Base-by-base conservation (phyloP, 23 tunicate species). In the Trididemnum clinides region DNA sequence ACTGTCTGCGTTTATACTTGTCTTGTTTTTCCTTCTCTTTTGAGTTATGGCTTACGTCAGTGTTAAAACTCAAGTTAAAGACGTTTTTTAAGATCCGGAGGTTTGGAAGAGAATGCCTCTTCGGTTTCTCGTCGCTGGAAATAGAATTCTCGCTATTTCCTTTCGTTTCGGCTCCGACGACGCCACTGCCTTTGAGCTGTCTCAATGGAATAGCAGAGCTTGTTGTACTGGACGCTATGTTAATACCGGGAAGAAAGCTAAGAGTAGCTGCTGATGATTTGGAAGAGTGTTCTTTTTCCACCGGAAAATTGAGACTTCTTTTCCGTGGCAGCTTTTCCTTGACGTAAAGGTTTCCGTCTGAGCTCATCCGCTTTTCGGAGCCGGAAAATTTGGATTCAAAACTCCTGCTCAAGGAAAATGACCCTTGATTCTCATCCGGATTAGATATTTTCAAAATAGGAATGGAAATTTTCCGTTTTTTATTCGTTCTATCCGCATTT, bases 51-150 rank as follows among this genome's bases (percentile, higher is more conserved):
- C n/a, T n/a, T n/a, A n/a, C n/a, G n/a, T n/a, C n/a, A n/a, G n/a
- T n/a, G n/a, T n/a, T 6, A 10, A 37, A 66, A 30, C 10, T 29
- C 5, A 73, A 34, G 31, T 37, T 66, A 34, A 87, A 87, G 80
- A 87, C 72, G 81, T 71, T 87, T 25, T 87, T 87, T 65, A 92
- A 83, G 54, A 92, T 3, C 34, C 88, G 78, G 5, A 92, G 35
- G 3, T 87, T 58, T 37, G 89, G 63, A 39, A 78, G 0, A 0
- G 89, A 72, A 63, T 92, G 79, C 54, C 88, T 57, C 65, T 77
- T 83, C 26, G 50, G 37, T 4, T 83, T 37, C 57, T 87, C 78
- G 2, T 78, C 65, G 28, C 50, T 65, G 21, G 97, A 91, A 18
- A 92, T 72, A 19, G 97, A 92, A 57, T 90, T 80, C 28, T 91